Percentiles rank a stretch among this genome's conserved stretches.
Evolutionary conservation across 2,888 invertebrate species (phyloP).

Genomic region (Nysson spinosus): DNA sequence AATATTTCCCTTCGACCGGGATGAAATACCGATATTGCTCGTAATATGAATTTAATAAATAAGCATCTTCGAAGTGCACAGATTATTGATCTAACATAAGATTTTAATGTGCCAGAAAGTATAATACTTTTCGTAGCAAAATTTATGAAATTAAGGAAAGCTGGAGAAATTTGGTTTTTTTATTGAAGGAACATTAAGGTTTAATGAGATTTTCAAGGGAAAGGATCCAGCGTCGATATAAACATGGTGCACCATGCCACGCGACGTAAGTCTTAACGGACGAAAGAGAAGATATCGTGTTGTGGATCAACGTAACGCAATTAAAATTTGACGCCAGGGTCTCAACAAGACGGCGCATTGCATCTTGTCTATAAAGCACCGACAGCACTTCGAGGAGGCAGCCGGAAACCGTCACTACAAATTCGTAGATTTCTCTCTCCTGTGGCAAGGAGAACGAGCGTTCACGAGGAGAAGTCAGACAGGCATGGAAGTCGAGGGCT

Average conservation of each 20-base stretch:
- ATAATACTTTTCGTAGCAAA: too few relatives aligned
- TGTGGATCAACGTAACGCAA: constrained; percentile 45
- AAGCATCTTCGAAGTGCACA: too few relatives aligned
- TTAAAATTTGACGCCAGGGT: constrained; percentile 53
- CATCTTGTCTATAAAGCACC: constrained; percentile 13
- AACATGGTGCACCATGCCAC: not conserved
- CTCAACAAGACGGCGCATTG: constrained; percentile 30
- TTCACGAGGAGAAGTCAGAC: constrained; percentile 62
- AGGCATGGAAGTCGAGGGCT: constrained; percentile 68
- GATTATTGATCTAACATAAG: too few relatives aligned
- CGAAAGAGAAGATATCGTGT: constrained; percentile 19
- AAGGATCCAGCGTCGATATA: not conserved
- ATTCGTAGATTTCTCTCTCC: constrained; percentile 59
- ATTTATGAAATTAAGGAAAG: too few relatives aligned
- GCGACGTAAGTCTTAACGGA: not conserved
- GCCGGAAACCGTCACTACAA: constrained; percentile 59
- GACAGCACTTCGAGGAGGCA: constrained; percentile 19
- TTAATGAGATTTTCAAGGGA: not conserved
- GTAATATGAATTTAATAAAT: too few relatives aligned
- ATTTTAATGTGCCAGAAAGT: too few relatives aligned
- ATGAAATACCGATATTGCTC: too few relatives aligned
- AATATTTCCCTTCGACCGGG: not conserved
- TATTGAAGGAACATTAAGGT: too few relatives aligned
- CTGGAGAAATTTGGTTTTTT: too few relatives aligned
- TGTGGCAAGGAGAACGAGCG: constrained; percentile 45